Base-by-base conservation (phyloP, 35 echinoderm and acorn worm species). In the Ptychodera flava region DNA sequence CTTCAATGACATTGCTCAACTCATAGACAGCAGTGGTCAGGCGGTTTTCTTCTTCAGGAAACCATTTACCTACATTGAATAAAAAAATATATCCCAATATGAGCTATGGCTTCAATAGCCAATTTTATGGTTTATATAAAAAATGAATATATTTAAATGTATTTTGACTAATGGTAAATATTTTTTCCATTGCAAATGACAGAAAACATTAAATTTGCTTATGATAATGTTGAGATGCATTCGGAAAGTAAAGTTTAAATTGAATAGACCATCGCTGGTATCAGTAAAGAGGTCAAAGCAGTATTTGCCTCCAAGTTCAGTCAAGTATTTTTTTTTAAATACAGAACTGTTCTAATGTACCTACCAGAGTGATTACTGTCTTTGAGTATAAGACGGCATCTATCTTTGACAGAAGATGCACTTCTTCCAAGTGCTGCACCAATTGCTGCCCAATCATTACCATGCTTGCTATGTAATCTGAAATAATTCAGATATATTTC, bases 381-480 rank as follows among this genome's bases (percentile, higher is more conserved):
- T 37, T 98, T 98, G 27, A 98, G 83, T 64, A 64, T 64, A 78
- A 98, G 84, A 16, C 95, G 35, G 78, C 88, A 94, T 89, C 93
- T 98, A 38, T 98, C 95, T 80, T 98, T 98, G 38, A 99, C 96
- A 36, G 96, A 99, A 33, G 96, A 92, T 1, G 96, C 96, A 99
- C 96, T 99, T 32, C 96, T 81, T 6, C 96, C 96, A 90, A 99
- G 90, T 86, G 87, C 90, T 36, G 92, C 85, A 16, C 96, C 96
- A 83, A 99, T 99, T 15, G 86, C 77, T 33, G 92, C 90, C 96
- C 96, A 99, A 76, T 99, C 96, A 90, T 99, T 99, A 1, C 96
- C 96, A 89, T 94, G 86, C 77, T 89, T 87, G 16, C 80, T 85
- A 34, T 93, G 88, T 37, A 99, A 80, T 33, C 96, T 99, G 31